Evolutionary conservation across 2,888 invertebrate species (phyloP).

Genomic region (Cepaea hortensis): DNA sequence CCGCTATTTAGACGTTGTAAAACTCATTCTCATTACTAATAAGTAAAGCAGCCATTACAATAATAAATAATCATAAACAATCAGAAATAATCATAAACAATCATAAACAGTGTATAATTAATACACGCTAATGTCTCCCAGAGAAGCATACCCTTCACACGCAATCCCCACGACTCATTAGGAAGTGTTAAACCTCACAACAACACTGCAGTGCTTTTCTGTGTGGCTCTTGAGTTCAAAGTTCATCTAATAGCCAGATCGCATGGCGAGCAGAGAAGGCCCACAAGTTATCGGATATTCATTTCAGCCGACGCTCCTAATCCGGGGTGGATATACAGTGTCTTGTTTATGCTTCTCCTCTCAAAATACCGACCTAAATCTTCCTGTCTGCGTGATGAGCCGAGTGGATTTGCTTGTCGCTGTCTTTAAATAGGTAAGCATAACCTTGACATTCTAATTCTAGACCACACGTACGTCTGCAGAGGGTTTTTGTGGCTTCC

Average conservation of each 20-base stretch:
- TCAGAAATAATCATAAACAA: no score
- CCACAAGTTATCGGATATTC: neutral
- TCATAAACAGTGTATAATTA: no score
- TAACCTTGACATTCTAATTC: conserved; percentile 3
- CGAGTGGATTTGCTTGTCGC: conserved; percentile 21
- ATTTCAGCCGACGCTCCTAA: neutral
- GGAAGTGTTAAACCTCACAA: no score
- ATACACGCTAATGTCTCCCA: no score
- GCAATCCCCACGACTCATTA: no score
- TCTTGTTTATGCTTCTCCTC: conserved; percentile 12
- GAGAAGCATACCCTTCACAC: no score
- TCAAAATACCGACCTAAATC: neutral
- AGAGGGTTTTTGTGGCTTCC: neutral
- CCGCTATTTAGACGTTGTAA: no score
- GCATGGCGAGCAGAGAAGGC: neutral
- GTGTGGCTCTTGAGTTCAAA: neutral
- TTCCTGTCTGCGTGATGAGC: neutral
- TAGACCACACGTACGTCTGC: conserved; percentile 10
- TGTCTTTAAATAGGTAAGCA: conserved; percentile 19
- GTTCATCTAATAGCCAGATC: neutral
- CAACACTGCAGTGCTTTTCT: neutral
- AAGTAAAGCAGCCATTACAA: no score
- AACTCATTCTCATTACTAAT: no score
- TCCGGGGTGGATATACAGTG: neutral
- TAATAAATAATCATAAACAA: no score